These are phyloP conservation scores for Rhynchonycteris naso DNA, from an alignment of 2,797 vertebrate species.

Conservation along the genomic window DNA sequence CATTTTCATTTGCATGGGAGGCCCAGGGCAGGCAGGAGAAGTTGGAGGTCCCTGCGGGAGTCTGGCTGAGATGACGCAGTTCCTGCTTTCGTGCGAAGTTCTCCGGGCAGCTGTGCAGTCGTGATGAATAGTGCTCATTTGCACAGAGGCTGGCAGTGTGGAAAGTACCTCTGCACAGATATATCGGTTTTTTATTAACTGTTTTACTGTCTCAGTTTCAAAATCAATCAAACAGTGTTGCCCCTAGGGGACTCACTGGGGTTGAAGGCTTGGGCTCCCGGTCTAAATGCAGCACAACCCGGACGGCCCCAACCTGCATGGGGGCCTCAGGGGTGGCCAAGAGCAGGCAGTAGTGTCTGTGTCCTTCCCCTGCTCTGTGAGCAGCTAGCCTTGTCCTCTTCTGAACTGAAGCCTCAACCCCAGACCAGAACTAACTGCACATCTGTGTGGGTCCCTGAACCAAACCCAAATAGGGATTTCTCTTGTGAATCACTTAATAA, in stretches of 20 bases:
- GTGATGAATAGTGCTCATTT: conserved; percentile 68
- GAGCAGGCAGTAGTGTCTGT: neutral
- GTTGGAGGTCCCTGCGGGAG: neutral
- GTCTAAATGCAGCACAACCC: neutral
- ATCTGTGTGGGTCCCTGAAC: neutral
- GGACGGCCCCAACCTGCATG: neutral
- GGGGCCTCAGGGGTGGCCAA: accelerated
- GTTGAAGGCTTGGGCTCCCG: conserved; percentile 47
- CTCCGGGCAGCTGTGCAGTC: neutral
- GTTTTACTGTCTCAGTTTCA: conserved; percentile 73
- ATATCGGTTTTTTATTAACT: conserved; percentile 75
- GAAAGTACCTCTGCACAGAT: conserved; percentile 60
- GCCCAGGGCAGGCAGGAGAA: neutral
- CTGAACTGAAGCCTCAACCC: conserved; percentile 24
- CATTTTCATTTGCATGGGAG: neutral
- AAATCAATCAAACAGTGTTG: conserved; percentile 74
- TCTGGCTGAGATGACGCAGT: neutral
- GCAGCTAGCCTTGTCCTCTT: neutral
- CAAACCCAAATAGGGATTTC: neutral
- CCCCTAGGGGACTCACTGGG: conserved; percentile 19
- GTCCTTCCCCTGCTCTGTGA: neutral
- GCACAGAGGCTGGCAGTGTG: neutral
- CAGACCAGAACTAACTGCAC: neutral
- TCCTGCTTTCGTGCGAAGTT: neutral
- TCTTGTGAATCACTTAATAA: conserved; percentile 8